Conservation (phyloP, 2,888 invertebrate species). For the Athalia rosae region DNA sequence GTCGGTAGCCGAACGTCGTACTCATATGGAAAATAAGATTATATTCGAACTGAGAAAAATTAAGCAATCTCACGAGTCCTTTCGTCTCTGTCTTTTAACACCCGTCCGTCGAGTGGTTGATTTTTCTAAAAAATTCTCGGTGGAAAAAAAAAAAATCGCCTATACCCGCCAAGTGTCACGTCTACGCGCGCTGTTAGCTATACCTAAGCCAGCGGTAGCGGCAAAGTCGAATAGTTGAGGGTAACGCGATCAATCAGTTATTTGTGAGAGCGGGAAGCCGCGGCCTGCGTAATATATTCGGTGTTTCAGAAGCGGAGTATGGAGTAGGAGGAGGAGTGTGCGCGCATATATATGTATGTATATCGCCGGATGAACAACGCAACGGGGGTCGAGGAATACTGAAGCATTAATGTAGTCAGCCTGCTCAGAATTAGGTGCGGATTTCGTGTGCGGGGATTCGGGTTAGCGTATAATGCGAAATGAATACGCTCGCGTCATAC, state of each 20-base stretch:
- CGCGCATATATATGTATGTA: no score
- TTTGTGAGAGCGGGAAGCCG: constrained; percentile 56
- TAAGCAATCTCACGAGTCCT: no score
- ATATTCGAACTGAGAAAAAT: not conserved
- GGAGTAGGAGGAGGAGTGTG: not conserved
- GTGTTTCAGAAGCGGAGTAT: constrained; percentile 15
- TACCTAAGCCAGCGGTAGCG: no score
- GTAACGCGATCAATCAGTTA: constrained; percentile 64
- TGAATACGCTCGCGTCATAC: constrained; percentile 51
- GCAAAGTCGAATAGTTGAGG: constrained; percentile 12
- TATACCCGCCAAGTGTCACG: no score
- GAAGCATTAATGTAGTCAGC: constrained; percentile 23
- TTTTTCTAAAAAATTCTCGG: no score
- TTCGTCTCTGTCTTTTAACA: no score
- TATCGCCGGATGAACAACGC: no score
- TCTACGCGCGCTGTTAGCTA: no score
- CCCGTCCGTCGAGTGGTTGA: no score
- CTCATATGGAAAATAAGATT: not conserved
- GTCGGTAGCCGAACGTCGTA: not conserved
- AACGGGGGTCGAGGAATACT: not conserved
- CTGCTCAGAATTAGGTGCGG: not conserved
- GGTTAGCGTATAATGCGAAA: constrained; percentile 57
- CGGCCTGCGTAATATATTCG: not conserved
- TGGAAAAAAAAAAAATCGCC: no score
- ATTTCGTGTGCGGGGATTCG: constrained; percentile 27